phyloP scores from a whole-genome alignment of 1,140 invertebrate species.

The Octopus sinensis region DNA sequence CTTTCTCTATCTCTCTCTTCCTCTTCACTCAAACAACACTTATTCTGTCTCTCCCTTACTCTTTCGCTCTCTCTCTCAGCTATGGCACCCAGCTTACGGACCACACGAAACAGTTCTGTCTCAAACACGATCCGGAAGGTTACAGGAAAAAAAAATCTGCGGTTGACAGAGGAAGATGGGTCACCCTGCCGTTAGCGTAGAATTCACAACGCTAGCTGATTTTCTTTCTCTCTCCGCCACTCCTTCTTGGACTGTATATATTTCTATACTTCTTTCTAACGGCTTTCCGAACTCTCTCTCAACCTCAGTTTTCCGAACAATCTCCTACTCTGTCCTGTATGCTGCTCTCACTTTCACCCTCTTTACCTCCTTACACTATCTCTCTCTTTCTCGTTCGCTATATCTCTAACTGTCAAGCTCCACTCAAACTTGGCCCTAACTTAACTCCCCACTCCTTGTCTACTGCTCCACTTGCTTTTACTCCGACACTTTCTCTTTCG shows the following conservation, averaged over 20 bases:
- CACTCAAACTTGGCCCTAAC: not conserved
- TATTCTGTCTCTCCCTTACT: not conserved
- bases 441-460: not conserved
- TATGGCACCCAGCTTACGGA: not conserved
- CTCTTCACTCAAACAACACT: not conserved
- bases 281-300: not conserved
- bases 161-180: too few species aligned
- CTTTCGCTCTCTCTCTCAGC: not conserved
- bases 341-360: not conserved
- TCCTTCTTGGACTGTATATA: too few species aligned
- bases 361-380: not conserved
- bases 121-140: too few species aligned
- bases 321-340: not conserved
- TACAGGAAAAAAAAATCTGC: too few species aligned
- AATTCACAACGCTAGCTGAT: too few species aligned
- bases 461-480: not conserved
- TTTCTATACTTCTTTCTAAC: too few species aligned
- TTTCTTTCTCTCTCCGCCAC: too few species aligned
- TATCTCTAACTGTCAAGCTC: not conserved
- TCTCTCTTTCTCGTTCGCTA: not conserved
- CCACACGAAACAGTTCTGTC: too few species aligned
- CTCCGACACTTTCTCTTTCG: conserved; percentile 9
- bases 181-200: too few species aligned
- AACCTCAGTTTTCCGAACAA: not conserved
- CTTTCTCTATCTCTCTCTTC: not conserved